Evolutionary conservation across 2,888 invertebrate species (phyloP).

Genomic region (Drosophila quinaria): DNA sequence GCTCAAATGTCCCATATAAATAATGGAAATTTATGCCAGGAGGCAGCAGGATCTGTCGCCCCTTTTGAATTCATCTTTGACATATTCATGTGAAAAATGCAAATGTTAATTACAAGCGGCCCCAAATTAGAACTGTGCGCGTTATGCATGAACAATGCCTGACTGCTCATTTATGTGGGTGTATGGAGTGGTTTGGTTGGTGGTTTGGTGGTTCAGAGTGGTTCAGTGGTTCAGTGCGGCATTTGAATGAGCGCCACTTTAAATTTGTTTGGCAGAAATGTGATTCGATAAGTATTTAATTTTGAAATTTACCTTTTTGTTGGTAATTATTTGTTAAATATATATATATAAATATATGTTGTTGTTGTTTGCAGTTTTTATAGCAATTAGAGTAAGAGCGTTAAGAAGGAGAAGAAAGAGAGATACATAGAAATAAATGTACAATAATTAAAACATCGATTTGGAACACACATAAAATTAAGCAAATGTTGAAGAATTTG

Average conservation of each 20-base stretch:
- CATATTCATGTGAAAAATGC: slow-evolving; percentile 61
- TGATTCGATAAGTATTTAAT: slow-evolving; percentile 29
- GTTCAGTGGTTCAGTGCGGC: background rate
- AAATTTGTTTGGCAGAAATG: slow-evolving; percentile 24
- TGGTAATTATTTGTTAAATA: slow-evolving; percentile 48
- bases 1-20: slow-evolving; percentile 29
- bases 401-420: slow-evolving; percentile 36
- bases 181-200: background rate
- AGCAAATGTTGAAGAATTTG: slow-evolving; percentile 24
- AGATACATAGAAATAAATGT: slow-evolving; percentile 46
- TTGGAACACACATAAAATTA: slow-evolving; percentile 23
- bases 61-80: background rate
- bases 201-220: too few relatives aligned
- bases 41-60: background rate
- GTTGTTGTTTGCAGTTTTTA: slow-evolving; percentile 47
- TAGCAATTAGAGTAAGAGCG: slow-evolving; percentile 39
- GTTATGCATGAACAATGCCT: slow-evolving; percentile 59
- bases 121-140: slow-evolving; percentile 64
- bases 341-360: slow-evolving; percentile 32
- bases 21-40: slow-evolving; percentile 55
- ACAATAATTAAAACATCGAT: slow-evolving; percentile 38
- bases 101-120: slow-evolving; percentile 70
- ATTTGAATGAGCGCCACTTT: slow-evolving; percentile 36
- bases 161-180: slow-evolving; percentile 23
- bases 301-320: slow-evolving; percentile 71